phyloP scores from a whole-genome alignment of 2,888 invertebrate genomes.

The Pasiphila rectangulata region DNA sequence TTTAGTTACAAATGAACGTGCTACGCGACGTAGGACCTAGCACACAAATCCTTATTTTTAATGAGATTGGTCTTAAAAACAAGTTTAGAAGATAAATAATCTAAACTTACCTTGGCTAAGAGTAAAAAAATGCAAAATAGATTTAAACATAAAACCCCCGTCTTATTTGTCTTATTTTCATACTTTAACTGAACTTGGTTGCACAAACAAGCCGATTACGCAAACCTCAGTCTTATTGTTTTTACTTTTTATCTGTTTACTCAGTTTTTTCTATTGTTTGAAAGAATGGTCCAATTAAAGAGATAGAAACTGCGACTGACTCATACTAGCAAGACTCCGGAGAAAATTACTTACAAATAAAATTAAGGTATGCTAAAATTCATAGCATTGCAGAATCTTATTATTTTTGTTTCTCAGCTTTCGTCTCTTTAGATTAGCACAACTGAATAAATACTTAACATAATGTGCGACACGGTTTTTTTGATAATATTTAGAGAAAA shows the following conservation, averaged over 20 bases:
- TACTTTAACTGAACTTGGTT: constrained; percentile 12
- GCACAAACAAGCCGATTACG: constrained; percentile 17
- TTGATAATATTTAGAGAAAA: no score
- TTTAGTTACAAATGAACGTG: not conserved
- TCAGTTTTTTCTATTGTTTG: constrained; percentile 17
- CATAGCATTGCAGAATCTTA: constrained; percentile 1
- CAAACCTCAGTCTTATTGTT: constrained; percentile 16
- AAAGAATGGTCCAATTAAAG: constrained; percentile 12
- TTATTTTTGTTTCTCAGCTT: not conserved
- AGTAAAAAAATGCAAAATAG: not conserved
- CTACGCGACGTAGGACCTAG: not conserved
- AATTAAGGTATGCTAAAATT: constrained; percentile 1
- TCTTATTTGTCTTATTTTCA: constrained; percentile 9
- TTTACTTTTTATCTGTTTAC: constrained; percentile 21
- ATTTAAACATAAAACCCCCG: constrained; percentile 7
- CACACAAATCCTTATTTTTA: no score
- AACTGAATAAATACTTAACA: no score
- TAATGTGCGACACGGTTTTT: no score
- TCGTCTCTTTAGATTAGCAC: not conserved
- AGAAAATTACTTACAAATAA: constrained; percentile 3
- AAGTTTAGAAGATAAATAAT: no score
- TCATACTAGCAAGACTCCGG: not conserved
- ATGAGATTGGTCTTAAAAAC: no score
- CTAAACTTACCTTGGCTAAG: no score
- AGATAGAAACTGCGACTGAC: constrained; percentile 5